Evolutionary conservation across 2,797 vertebrate genomes (phyloP), one percentile per base, ranked within the genome.

Genomic region (Sylvilagus floridanus): DNA sequence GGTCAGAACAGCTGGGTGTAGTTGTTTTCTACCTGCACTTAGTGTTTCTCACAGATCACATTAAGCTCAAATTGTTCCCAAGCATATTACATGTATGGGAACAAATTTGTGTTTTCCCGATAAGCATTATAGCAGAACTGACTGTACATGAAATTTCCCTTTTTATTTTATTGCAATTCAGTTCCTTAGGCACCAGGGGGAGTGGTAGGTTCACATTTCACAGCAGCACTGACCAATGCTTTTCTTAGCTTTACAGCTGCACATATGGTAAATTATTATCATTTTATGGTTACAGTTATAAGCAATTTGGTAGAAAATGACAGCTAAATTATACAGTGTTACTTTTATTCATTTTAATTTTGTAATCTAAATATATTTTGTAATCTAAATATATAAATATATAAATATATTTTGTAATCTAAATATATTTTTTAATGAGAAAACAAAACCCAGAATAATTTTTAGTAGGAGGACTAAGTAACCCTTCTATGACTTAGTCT

Each of bases 221-320:
- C 26, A 6, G 21, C 26, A 60, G 5, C 52, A 42, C 97, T 98
- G 98, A 98, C 98, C 98, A 96, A 88, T 85, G 91, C 97, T 94
- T 96, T 97, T 95, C 96, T 96, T 96, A 83, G 91, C 96, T 97
- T 98, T 98, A 96, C 96, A 91, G 98, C 97, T 97, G 97, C 98
- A 97, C 98, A 98, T 98, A 98, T 98, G 98, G 98, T 96, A 96
- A 98, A 96, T 92, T 98, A 98, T 98, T 98, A 98, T 97, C 97
- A 94, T 98, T 98, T 98, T 98, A 98, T 98, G 97, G 98, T 98
- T 98, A 98, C 98, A 98, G 98, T 98, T 98, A 98, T 98, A 98
- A 98, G 98, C 98, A 98, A 98, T 98, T 98, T 98, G 97, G 98
- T 98, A 97, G 96, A 97, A 98, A 98, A 98, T 84, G 97, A 98